A percentile compares a stretch with the other conserved stretches of the same genome.
phyloP scores from a whole-genome alignment of 2,888 invertebrate genomes.

The Odontocolon sp. region DNA sequence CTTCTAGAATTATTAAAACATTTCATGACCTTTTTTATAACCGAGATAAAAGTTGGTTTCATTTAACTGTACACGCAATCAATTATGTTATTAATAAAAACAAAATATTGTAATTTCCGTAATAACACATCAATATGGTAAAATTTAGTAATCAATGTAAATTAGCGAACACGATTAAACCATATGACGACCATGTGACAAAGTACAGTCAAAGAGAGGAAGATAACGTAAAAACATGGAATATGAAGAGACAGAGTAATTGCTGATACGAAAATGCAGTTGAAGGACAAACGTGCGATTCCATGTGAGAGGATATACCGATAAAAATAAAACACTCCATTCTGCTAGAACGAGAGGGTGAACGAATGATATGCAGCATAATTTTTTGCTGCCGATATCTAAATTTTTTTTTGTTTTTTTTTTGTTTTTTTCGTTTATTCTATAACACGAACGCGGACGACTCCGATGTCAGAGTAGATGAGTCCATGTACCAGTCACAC shows the following conservation, averaged over 20 bases:
- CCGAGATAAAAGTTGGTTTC: too few species aligned
- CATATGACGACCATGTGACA: too few species aligned
- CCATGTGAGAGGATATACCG: constrained; percentile 16
- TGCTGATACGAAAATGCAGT: constrained; percentile 25
- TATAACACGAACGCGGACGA: constrained; percentile 31
- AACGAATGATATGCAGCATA: constrained; percentile 50
- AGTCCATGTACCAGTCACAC: neutral
- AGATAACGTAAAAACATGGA: constrained; percentile 2
- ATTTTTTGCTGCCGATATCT: constrained; percentile 46
- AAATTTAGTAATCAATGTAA: too few species aligned
- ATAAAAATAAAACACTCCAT: constrained; percentile 48
- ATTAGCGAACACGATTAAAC: too few species aligned
- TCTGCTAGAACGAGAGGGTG: constrained; percentile 25
- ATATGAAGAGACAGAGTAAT: constrained; percentile 16
- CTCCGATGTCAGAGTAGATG: constrained; percentile 38
- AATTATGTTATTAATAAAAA: too few species aligned
- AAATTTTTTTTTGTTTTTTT: constrained; percentile 5
- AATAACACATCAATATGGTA: too few species aligned
- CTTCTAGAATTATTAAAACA: too few species aligned
- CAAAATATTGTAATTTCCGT: too few species aligned
- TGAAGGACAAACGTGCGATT: constrained; percentile 24
- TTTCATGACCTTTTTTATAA: too few species aligned
- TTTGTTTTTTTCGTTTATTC: constrained; percentile 10
- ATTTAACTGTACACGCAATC: too few species aligned
- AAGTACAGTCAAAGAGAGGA: neutral